Evolutionary conservation across 2,113 vertebrate genomes (phyloP).

Genomic region (Otocyon megalotis): DNA sequence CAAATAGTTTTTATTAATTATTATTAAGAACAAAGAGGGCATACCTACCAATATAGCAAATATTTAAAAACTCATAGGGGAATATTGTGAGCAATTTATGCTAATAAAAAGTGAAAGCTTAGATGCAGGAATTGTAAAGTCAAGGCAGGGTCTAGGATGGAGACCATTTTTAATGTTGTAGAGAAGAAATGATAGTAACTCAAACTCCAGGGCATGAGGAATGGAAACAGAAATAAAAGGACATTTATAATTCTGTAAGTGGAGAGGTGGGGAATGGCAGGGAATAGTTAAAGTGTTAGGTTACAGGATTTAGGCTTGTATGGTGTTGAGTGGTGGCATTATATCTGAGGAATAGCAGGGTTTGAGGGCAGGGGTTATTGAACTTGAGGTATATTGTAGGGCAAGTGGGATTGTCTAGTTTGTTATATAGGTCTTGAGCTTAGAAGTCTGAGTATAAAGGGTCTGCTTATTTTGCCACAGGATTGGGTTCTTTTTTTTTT

Average conservation of each 20-base stretch:
- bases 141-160: neutral
- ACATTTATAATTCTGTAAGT: neutral
- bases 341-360: neutral
- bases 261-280: neutral
- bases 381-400: neutral
- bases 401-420: neutral
- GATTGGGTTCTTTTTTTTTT: slow-evolving; percentile 36
- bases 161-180: neutral
- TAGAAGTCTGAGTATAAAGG: neutral
- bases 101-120: slow-evolving; percentile 23
- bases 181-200: neutral
- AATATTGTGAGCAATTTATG: neutral
- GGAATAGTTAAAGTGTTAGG: neutral
- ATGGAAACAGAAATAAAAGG: neutral
- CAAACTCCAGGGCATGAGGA: neutral
- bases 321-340: neutral
- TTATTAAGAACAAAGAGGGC: neutral
- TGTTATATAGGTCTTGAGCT: neutral
- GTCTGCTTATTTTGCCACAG: neutral
- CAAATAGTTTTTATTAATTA: slow-evolving; percentile 26
- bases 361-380: neutral
- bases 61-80: slow-evolving; percentile 39
- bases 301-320: neutral
- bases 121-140: neutral
- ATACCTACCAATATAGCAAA: slow-evolving; percentile 7